Conservation (phyloP, 1,140 invertebrate species). For the Solenopsis fugax region DNA sequence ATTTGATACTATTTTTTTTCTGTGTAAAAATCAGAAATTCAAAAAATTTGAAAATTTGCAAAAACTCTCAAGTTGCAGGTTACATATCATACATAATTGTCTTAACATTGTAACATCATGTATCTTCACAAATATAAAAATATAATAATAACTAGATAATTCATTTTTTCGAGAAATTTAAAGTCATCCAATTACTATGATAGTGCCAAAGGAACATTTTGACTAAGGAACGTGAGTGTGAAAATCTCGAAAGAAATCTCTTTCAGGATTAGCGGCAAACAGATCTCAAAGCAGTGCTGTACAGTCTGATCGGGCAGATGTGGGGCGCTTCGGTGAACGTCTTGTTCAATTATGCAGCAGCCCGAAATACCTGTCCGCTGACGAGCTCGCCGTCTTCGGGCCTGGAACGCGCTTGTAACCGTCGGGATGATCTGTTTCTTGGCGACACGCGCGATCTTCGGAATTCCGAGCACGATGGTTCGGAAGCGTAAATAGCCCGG, state of each 20-base stretch:
- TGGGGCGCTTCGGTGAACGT: constrained; percentile 48
- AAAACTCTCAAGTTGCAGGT: neutral
- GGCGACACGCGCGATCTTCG: constrained; percentile 46
- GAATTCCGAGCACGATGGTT: constrained; percentile 29
- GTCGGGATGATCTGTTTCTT: constrained; percentile 36
- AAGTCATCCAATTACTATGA: neutral
- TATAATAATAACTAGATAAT: neutral
- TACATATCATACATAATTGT: too few relatives aligned
- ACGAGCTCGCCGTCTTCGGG: constrained; percentile 31
- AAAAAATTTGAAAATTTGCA: neutral
- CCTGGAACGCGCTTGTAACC: constrained; percentile 46
- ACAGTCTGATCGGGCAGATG: constrained; percentile 29
- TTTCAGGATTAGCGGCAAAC: constrained; percentile 25
- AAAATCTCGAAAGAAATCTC: constrained; percentile 2
- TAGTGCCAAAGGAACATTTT: neutral
- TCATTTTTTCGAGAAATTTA: neutral
- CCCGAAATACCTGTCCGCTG: constrained; percentile 61
- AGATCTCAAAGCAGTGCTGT: constrained; percentile 20
- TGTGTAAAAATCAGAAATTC: neutral
- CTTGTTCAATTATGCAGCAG: constrained; percentile 66
- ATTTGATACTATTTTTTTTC: too few relatives aligned
- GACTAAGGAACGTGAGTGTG: neutral
- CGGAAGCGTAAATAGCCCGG: constrained; percentile 37
- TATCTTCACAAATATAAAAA: neutral
- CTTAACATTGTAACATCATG: neutral